Base-by-base conservation (phyloP, 2,888 invertebrate species). In the Volucella zonaria region DNA sequence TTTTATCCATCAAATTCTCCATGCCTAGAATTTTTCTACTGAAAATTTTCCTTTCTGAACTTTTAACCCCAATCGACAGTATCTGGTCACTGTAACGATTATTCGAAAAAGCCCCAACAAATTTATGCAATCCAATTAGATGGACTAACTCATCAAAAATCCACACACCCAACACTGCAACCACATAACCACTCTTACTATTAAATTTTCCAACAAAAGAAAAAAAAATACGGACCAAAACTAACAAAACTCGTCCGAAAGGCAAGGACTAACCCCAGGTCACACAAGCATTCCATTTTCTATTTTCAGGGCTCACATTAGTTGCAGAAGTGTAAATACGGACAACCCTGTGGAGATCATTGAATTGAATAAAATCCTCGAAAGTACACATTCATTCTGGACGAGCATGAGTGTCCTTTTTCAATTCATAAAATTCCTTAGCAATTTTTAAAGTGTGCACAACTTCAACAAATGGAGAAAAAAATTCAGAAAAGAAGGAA, bases 91-190 rank as follows among this genome's bases (percentile, higher is more conserved):
- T 45, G 47, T 67, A 59, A n/a, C 47, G 52, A 64, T 58, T 58
- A 15, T 38, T 71, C 51, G 8, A 23, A 12, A 49, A 61, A 31
- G n/a, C n/a, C 12, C 47, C 38, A 45, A 64, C 47, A 64, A 73
- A 71, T 68, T 45, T 70, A 79, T 74, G 62, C 68, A 79, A 82
- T 79, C 79, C 82, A 82, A 82, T 79, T 79, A 82, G 82, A 70
- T 51, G 56, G 52, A 67, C 59, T 61, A 73, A 61, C 71, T 78
- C 54, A 75, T 68, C 67, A 68, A 68, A 68, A 80, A 80, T 31
- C 38, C 61, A 47, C 54, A 79, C 38, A 64, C 23, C 71, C 10
- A 31, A 10, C 51, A 15, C 31, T 45, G 52, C 62, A 56, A 15
- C 56, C n/a, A 3, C 52, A 11, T 6, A 47, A 40, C 40, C 51